A percentile compares a stretch with the other conserved stretches of the same genome.
Evolutionary conservation across 1,140 invertebrate genomes (phyloP).

Genomic region (Mizuhopecten yessoensis): DNA sequence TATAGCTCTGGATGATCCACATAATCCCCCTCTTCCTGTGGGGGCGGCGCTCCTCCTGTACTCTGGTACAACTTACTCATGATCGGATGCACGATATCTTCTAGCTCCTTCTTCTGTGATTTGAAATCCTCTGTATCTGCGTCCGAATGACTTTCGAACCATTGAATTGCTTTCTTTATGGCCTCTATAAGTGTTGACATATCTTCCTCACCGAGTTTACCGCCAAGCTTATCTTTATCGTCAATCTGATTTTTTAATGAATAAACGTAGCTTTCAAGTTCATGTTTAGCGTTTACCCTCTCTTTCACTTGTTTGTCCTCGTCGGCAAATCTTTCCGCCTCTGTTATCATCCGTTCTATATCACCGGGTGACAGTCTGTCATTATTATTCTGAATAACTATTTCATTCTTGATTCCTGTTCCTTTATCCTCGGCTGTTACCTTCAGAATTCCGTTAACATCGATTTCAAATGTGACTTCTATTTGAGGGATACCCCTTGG

Average conservation of each 20-base stretch:
- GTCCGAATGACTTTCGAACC: conserved; percentile 98
- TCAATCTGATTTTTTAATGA: conserved; percentile 97
- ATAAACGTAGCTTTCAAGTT: conserved; percentile 98
- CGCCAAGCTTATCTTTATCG: conserved; percentile 99
- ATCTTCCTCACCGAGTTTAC: conserved; percentile 95
- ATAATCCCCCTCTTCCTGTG: conserved; percentile 57
- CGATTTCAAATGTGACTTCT: conserved; percentile 99
- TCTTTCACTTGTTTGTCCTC: conserved; percentile 88
- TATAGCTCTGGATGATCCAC: neutral
- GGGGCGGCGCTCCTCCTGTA: conserved; percentile 67
- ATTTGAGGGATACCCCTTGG: conserved; percentile 99
- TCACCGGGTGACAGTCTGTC: conserved; percentile 98
- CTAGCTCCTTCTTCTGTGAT: conserved; percentile 98
- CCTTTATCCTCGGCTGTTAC: conserved; percentile 98
- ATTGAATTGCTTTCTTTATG: conserved; percentile 98
- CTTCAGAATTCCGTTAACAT: conserved; percentile 98
- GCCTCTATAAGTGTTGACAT: conserved; percentile 97
- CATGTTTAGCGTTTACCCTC: conserved; percentile 94
- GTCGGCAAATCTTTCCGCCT: conserved; percentile 78
- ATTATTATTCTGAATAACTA: conserved; percentile 99
- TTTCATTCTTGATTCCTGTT: conserved; percentile 98
- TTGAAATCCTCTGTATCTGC: conserved; percentile 97
- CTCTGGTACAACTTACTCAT: conserved; percentile 98
- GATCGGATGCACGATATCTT: conserved; percentile 98
- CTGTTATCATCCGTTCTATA: conserved; percentile 97